Base-by-base conservation (phyloP, 1,140 invertebrate species). In the Pseudomyrmex flavicornis region DNA sequence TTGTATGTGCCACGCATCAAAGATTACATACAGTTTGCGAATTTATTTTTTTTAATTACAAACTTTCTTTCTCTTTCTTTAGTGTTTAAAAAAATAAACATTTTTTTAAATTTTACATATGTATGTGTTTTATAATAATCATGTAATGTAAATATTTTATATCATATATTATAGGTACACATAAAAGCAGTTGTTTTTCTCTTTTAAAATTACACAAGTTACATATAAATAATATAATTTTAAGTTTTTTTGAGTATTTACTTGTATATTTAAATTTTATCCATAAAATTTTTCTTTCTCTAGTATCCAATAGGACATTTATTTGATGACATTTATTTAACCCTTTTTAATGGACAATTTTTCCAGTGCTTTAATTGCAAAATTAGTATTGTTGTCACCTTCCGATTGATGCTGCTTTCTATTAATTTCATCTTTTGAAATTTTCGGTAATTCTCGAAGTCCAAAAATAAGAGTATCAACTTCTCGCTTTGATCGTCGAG, bases 401-500 rank as follows among this genome's bases (percentile, higher is more conserved):
- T 79, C 35, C 12, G 54, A 80, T 59, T 66, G 54, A 72, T 72
- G 44, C 2, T 50, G 76, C 7, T 80, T 80, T 70, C 65, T 52
- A 48, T 70, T 79, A 5, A 59, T 75, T 66, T 56, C n/a, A 26
- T 52, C 13, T 22, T 65, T 22, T 26, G 20, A 56, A 65, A 76
- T 48, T 44, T 54, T 62, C 26, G 62, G 17, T 48, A 52, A 54
- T 59, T 58, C 66, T 17, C 61, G 66, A 17, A 63, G 73, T 4
- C n/a, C 0, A 1, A 70, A 63, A 9, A 77, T 52, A 8, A 74
- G 79, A 3, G 87, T 82, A 61, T 90, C 85, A 7, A 77, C 76
- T 4, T 85, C 82, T 15, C 68, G 86, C 52, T 88, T 89, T 15
- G 88, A 92, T 65, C 79, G 89, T 62, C 85, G 87, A 4, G 80